Evolutionary conservation across 92 coral and sea anemone species (phyloP).

Genomic region (Palythoa grandis): DNA sequence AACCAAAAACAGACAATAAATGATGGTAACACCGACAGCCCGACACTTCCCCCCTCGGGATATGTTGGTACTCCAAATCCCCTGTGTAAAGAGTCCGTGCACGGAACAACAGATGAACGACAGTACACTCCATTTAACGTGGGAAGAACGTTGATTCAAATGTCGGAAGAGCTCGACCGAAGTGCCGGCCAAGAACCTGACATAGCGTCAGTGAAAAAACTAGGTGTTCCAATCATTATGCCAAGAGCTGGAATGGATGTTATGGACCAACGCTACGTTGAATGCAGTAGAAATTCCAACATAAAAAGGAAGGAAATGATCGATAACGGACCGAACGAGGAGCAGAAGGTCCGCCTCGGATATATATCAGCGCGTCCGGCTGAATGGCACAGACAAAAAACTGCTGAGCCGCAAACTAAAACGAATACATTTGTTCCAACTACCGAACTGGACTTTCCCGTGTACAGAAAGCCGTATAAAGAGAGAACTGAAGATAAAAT

Average conservation of each 20-base stretch:
- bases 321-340: conserved; percentile 3
- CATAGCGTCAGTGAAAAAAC: conserved; percentile 5
- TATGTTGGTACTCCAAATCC: conserved; percentile 24
- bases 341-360: conserved; percentile 28
- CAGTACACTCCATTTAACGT: conserved; percentile 28
- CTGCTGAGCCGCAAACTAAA: not conserved
- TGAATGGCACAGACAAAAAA: conserved; percentile 12
- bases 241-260: not conserved
- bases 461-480: conserved; percentile 24
- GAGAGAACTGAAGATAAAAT: conserved; percentile 14
- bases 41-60: not conserved
- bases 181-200: not conserved
- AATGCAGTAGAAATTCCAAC: not conserved
- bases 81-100: not conserved
- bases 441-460: not conserved
- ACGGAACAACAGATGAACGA: not conserved
- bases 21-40: conserved; percentile 11
- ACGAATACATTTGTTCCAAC: not conserved
- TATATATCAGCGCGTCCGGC: conserved; percentile 23
- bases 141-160: conserved; percentile 33
- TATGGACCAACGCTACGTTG: conserved; percentile 20
- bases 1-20: not conserved
- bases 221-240: conserved; percentile 26
- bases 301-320: not conserved
- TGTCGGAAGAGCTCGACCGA: conserved; percentile 37